Evolutionary conservation across 2,113 vertebrate species (phyloP).

Genomic region (Rhadina sibilatrix): DNA sequence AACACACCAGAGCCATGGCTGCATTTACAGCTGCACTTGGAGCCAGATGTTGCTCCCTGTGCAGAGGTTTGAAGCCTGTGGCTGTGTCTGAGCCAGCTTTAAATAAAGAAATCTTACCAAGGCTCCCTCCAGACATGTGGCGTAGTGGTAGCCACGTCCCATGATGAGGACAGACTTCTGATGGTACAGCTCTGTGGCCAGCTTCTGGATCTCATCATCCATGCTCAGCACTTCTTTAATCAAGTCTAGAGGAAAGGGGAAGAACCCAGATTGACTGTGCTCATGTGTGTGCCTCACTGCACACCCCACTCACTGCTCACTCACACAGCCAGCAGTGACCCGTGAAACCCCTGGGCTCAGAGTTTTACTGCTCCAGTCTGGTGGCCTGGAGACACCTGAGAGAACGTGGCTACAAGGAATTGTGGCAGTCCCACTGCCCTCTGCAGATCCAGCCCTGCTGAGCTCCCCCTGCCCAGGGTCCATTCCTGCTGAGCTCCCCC

Average conservation of each 20-base stretch:
- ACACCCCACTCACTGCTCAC: rapidly evolving
- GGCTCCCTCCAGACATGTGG: conserved; percentile 95
- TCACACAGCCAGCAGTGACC: background rate
- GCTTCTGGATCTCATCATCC: conserved; percentile 95
- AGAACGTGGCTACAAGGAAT: rapidly evolving
- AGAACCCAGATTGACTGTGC: background rate
- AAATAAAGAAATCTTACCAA: conserved; percentile 75
- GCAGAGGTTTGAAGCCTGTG: background rate
- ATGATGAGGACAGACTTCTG: conserved; percentile 98
- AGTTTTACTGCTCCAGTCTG: no score
- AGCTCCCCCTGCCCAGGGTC: no score
- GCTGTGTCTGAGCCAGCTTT: background rate
- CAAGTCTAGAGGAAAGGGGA: conserved; percentile 75
- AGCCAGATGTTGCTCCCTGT: background rate
- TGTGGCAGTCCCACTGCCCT: rapidly evolving
- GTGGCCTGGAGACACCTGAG: background rate
- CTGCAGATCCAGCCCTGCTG: background rate
- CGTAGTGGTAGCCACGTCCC: conserved; percentile 96
- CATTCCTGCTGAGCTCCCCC: no score
- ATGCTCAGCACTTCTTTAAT: conserved; percentile 95
- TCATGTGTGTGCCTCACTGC: background rate
- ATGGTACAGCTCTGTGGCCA: conserved; percentile 91
- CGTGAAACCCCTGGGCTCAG: rapidly evolving
- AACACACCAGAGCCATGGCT: background rate
- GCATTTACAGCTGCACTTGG: background rate